Conservation (phyloP, 2,113 vertebrate species). For the Mesocricetus auratus region DNA sequence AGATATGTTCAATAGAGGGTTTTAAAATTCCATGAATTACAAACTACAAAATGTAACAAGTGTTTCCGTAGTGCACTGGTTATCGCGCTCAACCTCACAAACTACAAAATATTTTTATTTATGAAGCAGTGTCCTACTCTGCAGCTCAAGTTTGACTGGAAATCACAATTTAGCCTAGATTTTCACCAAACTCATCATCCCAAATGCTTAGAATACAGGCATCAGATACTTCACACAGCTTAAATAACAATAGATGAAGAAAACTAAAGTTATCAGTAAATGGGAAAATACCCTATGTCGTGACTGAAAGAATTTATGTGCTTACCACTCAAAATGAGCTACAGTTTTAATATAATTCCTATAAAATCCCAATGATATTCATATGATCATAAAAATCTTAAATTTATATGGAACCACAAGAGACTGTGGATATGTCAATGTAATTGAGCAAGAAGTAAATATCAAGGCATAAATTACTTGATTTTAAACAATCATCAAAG, state of each 20-base stretch:
- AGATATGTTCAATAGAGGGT: not conserved
- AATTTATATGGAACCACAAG: not conserved
- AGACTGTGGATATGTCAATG: not conserved
- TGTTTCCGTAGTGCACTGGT: too few relatives aligned
- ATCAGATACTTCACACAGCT: not conserved
- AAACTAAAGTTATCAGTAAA: not conserved
- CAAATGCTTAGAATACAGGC: not conserved
- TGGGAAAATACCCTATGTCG: not conserved
- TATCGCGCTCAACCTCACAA: not conserved
- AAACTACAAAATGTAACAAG: not conserved
- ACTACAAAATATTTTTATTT: not conserved
- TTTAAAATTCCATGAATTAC: not conserved
- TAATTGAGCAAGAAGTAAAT: not conserved
- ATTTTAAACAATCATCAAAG: not conserved
- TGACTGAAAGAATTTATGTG: not conserved
- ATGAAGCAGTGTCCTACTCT: not conserved
- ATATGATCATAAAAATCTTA: not conserved
- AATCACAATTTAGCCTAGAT: not conserved
- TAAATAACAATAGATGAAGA: not conserved
- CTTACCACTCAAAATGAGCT: not conserved
- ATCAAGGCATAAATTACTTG: not conserved
- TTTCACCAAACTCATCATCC: too few relatives aligned
- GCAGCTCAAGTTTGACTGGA: not conserved
- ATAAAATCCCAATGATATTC: not conserved
- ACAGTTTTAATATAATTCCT: not conserved